Evolutionary conservation across 2,797 vertebrate species (phyloP).

Genomic region (Rhynchotus rufescens): DNA sequence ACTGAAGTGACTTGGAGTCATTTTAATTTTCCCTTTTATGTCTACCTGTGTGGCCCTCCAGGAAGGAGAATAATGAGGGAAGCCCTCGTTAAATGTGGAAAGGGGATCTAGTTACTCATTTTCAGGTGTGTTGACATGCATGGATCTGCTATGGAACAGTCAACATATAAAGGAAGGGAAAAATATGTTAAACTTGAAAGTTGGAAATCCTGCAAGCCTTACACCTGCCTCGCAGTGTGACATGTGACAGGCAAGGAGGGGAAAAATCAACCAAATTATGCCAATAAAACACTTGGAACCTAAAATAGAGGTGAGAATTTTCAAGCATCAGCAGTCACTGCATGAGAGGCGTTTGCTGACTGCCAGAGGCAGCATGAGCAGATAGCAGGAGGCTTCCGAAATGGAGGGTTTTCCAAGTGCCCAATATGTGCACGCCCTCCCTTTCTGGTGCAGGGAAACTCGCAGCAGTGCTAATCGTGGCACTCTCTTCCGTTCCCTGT

Average conservation of each 20-base stretch:
- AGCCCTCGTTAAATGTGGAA: slow-evolving; percentile 65
- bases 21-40: slow-evolving; percentile 71
- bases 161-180: slow-evolving; percentile 13
- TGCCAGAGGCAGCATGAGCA: rapidly evolving
- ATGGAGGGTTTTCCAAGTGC: background rate
- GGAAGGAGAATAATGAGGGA: slow-evolving; percentile 65
- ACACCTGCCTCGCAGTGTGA: slow-evolving; percentile 25
- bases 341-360: background rate
- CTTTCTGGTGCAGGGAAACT: background rate
- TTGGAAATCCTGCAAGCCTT: slow-evolving; percentile 31
- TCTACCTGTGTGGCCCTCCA: slow-evolving; percentile 70
- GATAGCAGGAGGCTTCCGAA: background rate
- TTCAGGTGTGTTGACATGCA: slow-evolving; percentile 36
- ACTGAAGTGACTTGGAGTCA: slow-evolving; percentile 42
- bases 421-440: background rate
- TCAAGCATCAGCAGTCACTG: background rate
- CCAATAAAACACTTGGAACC: background rate
- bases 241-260: background rate
- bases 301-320: background rate
- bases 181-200: slow-evolving; percentile 18
- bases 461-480: rapidly evolving
- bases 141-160: slow-evolving; percentile 54
- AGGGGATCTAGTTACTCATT: slow-evolving; percentile 58
- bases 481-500: background rate
- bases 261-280: background rate